phyloP scores from a whole-genome alignment of 2,888 invertebrate genomes.

The Noctua pronuba region DNA sequence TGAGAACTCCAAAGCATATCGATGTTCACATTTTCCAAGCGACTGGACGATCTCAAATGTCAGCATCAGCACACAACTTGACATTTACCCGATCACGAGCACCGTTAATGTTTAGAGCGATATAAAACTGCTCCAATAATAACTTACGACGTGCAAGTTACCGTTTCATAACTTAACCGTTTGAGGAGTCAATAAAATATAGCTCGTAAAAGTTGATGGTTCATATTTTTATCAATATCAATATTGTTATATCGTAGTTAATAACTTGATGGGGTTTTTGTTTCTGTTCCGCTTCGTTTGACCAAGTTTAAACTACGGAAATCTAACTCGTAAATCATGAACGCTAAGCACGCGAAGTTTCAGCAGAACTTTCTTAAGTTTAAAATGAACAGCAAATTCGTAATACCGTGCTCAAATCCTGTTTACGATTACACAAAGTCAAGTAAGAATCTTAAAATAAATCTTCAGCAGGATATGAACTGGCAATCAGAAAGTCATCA shows the following conservation, averaged over 20 bases:
- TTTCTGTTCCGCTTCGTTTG: slow-evolving; percentile 21
- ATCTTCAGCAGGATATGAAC: slow-evolving; percentile 45
- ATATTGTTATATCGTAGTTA: slow-evolving; percentile 38
- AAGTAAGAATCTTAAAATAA: slow-evolving; percentile 41
- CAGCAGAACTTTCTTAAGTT: slow-evolving; percentile 5
- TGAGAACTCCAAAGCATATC: slow-evolving; percentile 52
- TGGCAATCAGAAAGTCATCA: slow-evolving; percentile 46
- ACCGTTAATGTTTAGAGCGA: slow-evolving; percentile 68
- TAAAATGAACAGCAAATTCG: slow-evolving; percentile 9
- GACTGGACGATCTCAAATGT: slow-evolving; percentile 79
- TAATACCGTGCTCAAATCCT: slow-evolving; percentile 18
- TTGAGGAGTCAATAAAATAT: slow-evolving; percentile 57
- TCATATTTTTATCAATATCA: slow-evolving; percentile 45
- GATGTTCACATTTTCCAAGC: slow-evolving; percentile 62
- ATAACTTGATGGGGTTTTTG: slow-evolving; percentile 21
- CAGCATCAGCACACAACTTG: slow-evolving; percentile 80
- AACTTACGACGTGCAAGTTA: slow-evolving; percentile 64
- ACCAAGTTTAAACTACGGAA: slow-evolving; percentile 5
- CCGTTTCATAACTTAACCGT: slow-evolving; percentile 55
- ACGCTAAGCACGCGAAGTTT: slow-evolving; percentile 1
- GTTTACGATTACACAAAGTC: slow-evolving; percentile 37
- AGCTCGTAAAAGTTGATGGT: slow-evolving; percentile 37
- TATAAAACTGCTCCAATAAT: slow-evolving; percentile 71
- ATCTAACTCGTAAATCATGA: slow-evolving; percentile 12
- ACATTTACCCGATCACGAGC: slow-evolving; percentile 82